phyloP scores from a whole-genome alignment of 2,113 vertebrate genomes.

The Oceanodroma tethys region DNA sequence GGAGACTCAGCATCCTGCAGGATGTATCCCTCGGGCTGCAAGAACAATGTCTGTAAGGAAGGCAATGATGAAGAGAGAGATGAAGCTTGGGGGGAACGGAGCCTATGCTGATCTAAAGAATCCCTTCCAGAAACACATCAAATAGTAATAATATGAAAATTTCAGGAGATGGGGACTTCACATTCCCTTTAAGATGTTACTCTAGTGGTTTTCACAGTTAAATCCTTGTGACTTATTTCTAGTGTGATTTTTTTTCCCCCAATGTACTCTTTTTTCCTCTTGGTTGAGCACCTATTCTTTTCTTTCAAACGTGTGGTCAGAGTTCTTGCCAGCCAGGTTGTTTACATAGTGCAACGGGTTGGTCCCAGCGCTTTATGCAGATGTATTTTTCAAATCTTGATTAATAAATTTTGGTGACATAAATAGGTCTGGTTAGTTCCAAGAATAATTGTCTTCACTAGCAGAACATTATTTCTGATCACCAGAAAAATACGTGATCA shows the following conservation, averaged over 20 bases:
- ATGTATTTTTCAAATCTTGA: conserved; percentile 32
- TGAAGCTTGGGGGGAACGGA: neutral
- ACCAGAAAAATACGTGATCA: conserved; percentile 44
- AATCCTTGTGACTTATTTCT: neutral
- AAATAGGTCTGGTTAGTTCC: conserved; percentile 30
- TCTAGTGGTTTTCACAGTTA: neutral
- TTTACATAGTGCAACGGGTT: neutral
- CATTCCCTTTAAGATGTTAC: neutral
- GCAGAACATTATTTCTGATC: conserved; percentile 46
- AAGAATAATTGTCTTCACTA: conserved; percentile 37
- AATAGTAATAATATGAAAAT: neutral
- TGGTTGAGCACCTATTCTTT: neutral
- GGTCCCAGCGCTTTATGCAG: neutral
- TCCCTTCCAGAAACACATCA: neutral
- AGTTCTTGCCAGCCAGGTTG: neutral
- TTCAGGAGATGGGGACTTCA: neutral
- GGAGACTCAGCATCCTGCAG: neutral
- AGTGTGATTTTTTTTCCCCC: neutral
- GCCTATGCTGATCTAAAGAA: neutral
- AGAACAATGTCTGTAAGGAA: neutral
- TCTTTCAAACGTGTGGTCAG: neutral
- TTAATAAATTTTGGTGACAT: conserved; percentile 37
- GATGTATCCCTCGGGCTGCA: neutral
- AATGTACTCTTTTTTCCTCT: neutral
- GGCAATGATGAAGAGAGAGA: neutral